phyloP scores from a whole-genome alignment of 2,113 vertebrate genomes.

The Gymnogyps californianus region DNA sequence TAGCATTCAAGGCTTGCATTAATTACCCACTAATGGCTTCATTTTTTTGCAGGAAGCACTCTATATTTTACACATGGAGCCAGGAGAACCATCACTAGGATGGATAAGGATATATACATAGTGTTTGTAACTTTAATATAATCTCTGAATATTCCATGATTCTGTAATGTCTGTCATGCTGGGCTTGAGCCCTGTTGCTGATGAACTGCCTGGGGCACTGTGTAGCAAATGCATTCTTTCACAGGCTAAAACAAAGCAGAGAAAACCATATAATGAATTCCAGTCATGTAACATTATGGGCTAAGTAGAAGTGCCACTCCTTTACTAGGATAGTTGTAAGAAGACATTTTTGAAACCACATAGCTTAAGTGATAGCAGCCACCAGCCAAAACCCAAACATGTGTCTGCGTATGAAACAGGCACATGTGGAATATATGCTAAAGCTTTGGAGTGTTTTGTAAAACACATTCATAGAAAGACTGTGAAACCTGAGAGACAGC shows the following conservation, averaged over 20 bases:
- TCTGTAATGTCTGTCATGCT: background rate
- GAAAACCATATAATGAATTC: conserved; percentile 22
- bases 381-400: background rate
- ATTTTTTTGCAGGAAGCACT: conserved; percentile 12
- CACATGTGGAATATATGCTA: background rate
- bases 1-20: background rate
- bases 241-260: conserved; percentile 23
- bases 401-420: background rate
- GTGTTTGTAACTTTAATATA: background rate
- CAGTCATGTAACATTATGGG: background rate
- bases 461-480: background rate
- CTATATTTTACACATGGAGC: background rate
- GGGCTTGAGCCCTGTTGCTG: conserved; percentile 1
- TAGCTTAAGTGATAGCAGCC: background rate
- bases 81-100: background rate
- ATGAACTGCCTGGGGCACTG: conserved; percentile 4
- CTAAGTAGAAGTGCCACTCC: conserved; percentile 9
- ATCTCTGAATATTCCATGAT: background rate
- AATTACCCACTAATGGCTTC: conserved; percentile 27
- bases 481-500: background rate
- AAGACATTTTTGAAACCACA: conserved; percentile 10
- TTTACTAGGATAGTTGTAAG: background rate
- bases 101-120: background rate
- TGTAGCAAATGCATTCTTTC: conserved; percentile 3
- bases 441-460: background rate